Percentiles rank a stretch among this genome's conserved stretches.
These are phyloP conservation scores for Aphelenchoides besseyi DNA, from an alignment of 1,140 invertebrate genomes.

Conservation along the genomic window DNA sequence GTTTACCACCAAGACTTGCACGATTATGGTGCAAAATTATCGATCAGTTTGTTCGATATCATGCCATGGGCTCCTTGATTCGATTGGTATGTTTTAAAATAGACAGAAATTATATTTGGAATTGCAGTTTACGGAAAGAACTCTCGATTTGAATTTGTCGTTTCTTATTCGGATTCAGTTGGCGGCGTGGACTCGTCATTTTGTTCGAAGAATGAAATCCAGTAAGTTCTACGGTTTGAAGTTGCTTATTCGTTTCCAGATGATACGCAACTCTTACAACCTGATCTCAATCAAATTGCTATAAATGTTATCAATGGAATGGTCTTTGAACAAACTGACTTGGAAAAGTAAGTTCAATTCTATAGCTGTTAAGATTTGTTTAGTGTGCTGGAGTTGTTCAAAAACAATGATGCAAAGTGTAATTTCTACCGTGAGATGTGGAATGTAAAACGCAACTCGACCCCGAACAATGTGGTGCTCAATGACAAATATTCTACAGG, in stretches of 20 bases:
- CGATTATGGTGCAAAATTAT: background rate
- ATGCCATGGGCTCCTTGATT: background rate
- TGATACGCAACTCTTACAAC: background rate
- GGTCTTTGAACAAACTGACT: background rate
- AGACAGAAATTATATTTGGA: too few relatives aligned
- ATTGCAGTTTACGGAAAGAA: too few relatives aligned
- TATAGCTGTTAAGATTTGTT: background rate
- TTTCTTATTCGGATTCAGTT: background rate
- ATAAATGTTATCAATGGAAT: background rate
- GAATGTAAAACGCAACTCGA: background rate
- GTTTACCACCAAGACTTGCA: background rate
- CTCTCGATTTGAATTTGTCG: too few relatives aligned
- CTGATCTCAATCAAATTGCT: background rate
- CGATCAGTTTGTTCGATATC: background rate
- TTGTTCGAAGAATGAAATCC: background rate
- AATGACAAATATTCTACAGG: too few relatives aligned
- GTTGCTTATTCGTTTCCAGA: background rate
- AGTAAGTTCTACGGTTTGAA: background rate
- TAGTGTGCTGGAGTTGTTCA: background rate
- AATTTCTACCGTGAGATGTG: background rate
- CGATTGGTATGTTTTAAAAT: background rate
- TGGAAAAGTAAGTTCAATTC: background rate
- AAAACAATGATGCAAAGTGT: background rate
- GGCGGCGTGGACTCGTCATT: background rate
- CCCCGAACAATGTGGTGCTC: too few relatives aligned